phyloP scores from a whole-genome alignment of 2,888 invertebrate genomes.

The Andrena bicolor region DNA sequence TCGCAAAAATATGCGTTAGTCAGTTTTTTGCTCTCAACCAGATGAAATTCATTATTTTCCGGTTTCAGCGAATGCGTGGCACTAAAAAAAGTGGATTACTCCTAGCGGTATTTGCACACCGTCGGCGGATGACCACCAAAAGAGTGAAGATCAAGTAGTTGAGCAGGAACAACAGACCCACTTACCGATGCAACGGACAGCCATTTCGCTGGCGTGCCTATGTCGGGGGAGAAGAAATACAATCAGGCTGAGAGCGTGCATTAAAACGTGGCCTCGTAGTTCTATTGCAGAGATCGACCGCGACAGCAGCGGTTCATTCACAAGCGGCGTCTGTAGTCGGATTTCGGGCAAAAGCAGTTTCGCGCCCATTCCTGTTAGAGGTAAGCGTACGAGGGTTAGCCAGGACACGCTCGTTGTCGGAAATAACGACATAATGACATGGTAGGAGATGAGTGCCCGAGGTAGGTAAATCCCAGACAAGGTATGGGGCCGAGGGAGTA shows the following conservation, averaged over 20 bases:
- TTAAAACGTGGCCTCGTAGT: slow-evolving; percentile 45
- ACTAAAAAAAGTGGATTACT: not conserved
- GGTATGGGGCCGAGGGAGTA: slow-evolving; percentile 49
- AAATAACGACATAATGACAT: slow-evolving; percentile 85
- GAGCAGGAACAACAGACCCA: slow-evolving; percentile 9
- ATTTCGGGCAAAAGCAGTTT: slow-evolving; percentile 69
- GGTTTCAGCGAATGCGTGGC: not conserved
- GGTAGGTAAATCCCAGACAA: slow-evolving; percentile 81
- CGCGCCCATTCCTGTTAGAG: slow-evolving; percentile 70
- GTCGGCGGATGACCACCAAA: not conserved
- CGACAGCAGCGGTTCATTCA: slow-evolving; percentile 60
- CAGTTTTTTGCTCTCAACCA: too few relatives aligned
- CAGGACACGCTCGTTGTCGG: slow-evolving; percentile 84
- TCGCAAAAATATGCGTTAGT: too few relatives aligned
- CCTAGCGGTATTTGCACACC: not conserved
- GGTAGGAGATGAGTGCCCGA: slow-evolving; percentile 82
- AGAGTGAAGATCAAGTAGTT: not conserved
- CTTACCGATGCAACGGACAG: slow-evolving; percentile 21
- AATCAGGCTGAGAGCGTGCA: slow-evolving; percentile 44
- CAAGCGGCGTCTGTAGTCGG: slow-evolving; percentile 66
- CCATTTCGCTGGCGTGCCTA: not conserved
- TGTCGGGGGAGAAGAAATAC: slow-evolving; percentile 13
- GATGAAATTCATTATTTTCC: too few relatives aligned
- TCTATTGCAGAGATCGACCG: slow-evolving; percentile 48
- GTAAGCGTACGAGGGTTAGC: slow-evolving; percentile 73